Evolutionary conservation across 2,113 vertebrate genomes (phyloP), one percentile per base, ranked within the genome.

Genomic region (Paradoxurus hermaphroditus): DNA sequence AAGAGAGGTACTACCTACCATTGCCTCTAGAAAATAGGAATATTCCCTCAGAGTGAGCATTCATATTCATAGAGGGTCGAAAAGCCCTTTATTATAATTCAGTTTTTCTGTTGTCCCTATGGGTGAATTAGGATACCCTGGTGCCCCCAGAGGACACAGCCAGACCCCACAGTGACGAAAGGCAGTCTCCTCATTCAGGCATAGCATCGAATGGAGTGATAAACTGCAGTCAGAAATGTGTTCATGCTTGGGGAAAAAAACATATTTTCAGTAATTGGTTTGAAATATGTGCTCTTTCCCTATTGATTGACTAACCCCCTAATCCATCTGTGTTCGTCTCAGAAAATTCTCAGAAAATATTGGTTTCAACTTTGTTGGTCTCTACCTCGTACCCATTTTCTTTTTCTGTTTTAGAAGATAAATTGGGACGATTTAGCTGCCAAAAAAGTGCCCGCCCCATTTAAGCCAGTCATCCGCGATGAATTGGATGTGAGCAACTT

Each of bases 401-500:
- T 96, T 31, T 23, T 86, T 98, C 96, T 96, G 51, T 7, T 98
- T 97, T 98, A 99, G 99, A 99, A 99, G 98, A 99, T 99, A 83
- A 99, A 99, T 96, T 99, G 99, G 99, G 99, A 99, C 95, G 99
- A 99, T 97, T 98, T 99, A 98, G 99, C 99, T 53, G 99, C 99
- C 59, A 99, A 99, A 98, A 99, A 99, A 98, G 99, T 99, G 29
- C 96, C 99, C 1, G 99, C 99, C 36, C 99, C 99, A 0, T 99
- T 99, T 98, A 99, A 99, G 97, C 99, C 99, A 0, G 99, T 99
- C 91, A 99, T 99, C 91, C 99, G 99, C 87, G 99, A 99, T 44
- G 99, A 99, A 82, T 96, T 99, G 96, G 99, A 99, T 51, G 99
- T 99, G 97, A 99, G 99, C 95, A 99, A 99, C 98, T 99, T 99